Evolutionary conservation across 2,888 invertebrate genomes (phyloP), one percentile per base, ranked within the genome.

Genomic region (Laothoe populi): DNA sequence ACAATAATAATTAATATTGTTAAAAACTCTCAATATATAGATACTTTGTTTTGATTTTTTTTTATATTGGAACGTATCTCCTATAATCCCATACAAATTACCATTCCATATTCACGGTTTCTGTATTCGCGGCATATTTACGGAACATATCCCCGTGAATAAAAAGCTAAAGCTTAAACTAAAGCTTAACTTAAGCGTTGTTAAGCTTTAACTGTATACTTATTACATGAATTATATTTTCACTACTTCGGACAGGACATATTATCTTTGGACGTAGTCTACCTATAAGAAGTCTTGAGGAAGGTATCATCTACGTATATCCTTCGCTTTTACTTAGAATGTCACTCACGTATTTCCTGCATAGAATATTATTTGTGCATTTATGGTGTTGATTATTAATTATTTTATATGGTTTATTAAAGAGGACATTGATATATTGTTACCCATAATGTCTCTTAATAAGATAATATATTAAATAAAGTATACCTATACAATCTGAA

Each of bases 61-160:
- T n/a, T n/a, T n/a, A n/a, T n/a, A n/a, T 35, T 35, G n/a, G 11
- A 11, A 40, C 40, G 40, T 40, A 40, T 40, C 40, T 11, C 40
- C 40, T 40, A 40, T 13, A 40, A 40, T n/a, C 40, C 40, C 40
- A 40, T 40, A 40, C n/a, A 40, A 40, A 40, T 40, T 40, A 40
- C 40, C 40, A 40, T 40, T 40, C 40, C 40, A n/a, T 40, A 40
- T 40, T 40, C 40, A 40, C 40, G 40, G n/a, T 40, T 40, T 40
- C 40, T 40, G 40, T 40, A 40, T 40, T 40, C 40, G 40, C 40
- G 40, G n/a, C 40, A 13, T 40, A 40, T 40, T 40, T 40, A 40
- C 4, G 40, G 40, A 40, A 40, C 40, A 40, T n/a, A 40, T 40
- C 1, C 13, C 40, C 13, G 40, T n/a, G 40, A 40, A 40, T 40